These are phyloP conservation scores for Nipponia nippon DNA, from an alignment of 2,113 vertebrate genomes.

Conservation along the genomic window DNA sequence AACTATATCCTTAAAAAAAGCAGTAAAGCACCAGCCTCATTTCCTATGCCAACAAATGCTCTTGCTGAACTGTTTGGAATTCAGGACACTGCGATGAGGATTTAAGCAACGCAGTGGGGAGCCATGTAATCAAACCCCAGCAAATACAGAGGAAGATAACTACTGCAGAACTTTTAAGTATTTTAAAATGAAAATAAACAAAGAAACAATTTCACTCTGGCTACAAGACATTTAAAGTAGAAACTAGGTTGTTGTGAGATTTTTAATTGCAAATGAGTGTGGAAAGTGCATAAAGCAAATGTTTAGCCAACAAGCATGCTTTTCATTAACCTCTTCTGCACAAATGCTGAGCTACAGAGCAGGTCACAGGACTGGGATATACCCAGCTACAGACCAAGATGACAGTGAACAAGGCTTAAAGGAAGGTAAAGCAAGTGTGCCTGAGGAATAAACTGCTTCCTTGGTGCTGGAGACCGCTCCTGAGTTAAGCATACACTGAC, in stretches of 20 bases:
- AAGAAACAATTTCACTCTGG: not conserved
- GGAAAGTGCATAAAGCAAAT: not conserved
- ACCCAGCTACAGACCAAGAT: not conserved
- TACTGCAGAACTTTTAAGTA: not conserved
- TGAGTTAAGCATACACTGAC: not conserved
- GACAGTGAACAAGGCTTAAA: not conserved
- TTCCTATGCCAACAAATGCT: not conserved
- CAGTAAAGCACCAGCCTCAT: not conserved
- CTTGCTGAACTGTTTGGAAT: slow-evolving; percentile 25
- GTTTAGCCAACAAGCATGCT: not conserved
- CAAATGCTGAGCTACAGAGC: not conserved
- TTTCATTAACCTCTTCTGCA: not conserved
- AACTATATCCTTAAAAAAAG: not conserved
- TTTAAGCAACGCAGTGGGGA: slow-evolving; percentile 14
- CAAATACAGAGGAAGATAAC: not conserved
- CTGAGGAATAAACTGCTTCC: not conserved
- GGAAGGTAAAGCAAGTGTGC: not conserved
- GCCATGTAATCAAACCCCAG: not conserved
- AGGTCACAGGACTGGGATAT: not conserved
- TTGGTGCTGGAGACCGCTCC: not conserved
- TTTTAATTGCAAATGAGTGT: not conserved
- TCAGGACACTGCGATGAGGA: not conserved
- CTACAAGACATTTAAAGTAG: not conserved
- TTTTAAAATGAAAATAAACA: not conserved
- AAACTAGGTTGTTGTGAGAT: not conserved